Conservation (phyloP, 2,113 vertebrate genomes). For the Isurus oxyrinchus region DNA sequence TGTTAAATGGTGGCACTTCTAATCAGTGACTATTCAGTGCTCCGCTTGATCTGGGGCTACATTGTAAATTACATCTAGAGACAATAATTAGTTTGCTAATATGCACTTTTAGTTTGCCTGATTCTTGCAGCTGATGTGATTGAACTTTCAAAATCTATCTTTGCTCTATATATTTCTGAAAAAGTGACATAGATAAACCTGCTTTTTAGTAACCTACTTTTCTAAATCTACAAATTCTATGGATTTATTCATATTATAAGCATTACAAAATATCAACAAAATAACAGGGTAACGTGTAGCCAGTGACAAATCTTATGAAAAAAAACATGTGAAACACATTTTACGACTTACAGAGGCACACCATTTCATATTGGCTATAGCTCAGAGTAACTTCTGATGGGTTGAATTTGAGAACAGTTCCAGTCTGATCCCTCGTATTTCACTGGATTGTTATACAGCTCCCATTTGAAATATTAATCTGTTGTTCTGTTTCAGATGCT, state of each 20-base stretch:
- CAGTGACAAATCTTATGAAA: background rate
- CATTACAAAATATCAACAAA: background rate
- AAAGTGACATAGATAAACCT: background rate
- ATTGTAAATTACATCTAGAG: background rate
- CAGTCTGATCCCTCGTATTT: background rate
- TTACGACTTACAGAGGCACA: background rate
- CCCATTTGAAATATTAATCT: background rate
- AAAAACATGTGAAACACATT: background rate
- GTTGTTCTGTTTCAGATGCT: background rate
- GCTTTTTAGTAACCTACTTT: background rate
- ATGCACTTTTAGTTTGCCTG: slow-evolving; percentile 10
- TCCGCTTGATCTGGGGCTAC: background rate
- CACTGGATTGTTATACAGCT: background rate
- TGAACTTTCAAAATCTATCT: background rate
- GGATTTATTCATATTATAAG: background rate
- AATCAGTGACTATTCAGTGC: slow-evolving; percentile 25
- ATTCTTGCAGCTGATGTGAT: background rate
- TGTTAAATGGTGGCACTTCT: slow-evolving; percentile 20
- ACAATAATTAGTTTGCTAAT: slow-evolving; percentile 12
- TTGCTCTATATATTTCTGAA: background rate
- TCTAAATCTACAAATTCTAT: background rate
- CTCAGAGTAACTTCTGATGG: background rate
- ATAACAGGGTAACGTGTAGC: no score
- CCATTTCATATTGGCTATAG: background rate
- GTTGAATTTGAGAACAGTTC: background rate